Percentiles rank a stretch among this genome's conserved stretches.
Evolutionary conservation across 1,140 invertebrate genomes (phyloP).

Genomic region (Drepana arcuata): DNA sequence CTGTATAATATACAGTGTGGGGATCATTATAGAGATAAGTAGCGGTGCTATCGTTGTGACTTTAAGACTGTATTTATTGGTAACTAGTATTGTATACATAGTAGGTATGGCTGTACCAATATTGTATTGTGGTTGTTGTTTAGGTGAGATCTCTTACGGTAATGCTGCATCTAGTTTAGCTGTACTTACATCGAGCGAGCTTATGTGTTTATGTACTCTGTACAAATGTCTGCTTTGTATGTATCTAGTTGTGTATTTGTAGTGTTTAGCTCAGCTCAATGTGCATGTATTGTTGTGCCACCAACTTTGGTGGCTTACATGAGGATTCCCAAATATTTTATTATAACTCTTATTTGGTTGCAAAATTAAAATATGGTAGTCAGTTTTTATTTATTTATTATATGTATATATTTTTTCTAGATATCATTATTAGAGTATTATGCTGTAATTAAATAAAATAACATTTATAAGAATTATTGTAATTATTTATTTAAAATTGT

Average conservation of each 20-base stretch:
- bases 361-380: not conserved
- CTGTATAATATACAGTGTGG: not conserved
- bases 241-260: no score
- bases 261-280: constrained; percentile 24
- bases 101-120: constrained; percentile 17
- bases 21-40: not conserved
- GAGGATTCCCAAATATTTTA: not conserved
- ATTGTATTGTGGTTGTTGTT: constrained; percentile 3
- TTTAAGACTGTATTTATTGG: constrained; percentile 19
- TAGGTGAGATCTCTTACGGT: constrained; percentile 17
- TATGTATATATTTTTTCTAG: not conserved
- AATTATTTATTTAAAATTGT: no score
- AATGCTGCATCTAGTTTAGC: not conserved
- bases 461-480: no score
- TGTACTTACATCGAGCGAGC: not conserved
- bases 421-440: not conserved
- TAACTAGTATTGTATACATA: constrained; percentile 1
- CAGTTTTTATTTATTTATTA: not conserved
- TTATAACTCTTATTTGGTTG: not conserved
- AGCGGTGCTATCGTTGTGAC: constrained; percentile 27
- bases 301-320: no score
- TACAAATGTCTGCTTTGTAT: no score
- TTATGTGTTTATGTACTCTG: no score
- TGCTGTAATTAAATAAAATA: not conserved
- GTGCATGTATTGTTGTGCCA: constrained; percentile 34